A percentile compares a stretch with the other conserved stretches of the same genome.
phyloP scores from a whole-genome alignment of 2,888 invertebrate genomes.

The Drosophila prolongata region DNA sequence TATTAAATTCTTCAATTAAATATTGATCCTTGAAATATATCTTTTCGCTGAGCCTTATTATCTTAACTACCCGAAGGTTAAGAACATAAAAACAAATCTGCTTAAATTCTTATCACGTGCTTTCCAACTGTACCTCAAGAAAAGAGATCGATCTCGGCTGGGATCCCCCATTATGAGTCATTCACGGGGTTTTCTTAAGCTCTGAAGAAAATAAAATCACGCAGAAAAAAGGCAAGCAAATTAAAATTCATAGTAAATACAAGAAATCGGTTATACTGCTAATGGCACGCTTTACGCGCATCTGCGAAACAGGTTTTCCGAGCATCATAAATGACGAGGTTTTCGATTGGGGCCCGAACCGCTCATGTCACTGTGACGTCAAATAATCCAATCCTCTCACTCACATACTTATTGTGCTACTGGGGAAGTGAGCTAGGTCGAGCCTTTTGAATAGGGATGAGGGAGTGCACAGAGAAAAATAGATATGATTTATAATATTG shows the following conservation, averaged over 20 bases:
- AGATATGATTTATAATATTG: not conserved
- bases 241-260: constrained; percentile 27
- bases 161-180: constrained; percentile 36
- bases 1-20: too few species aligned
- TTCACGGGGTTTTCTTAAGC: constrained; percentile 26
- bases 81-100: not conserved
- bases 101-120: constrained; percentile 21
- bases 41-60: too few species aligned
- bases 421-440: constrained; percentile 18
- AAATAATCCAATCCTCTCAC: constrained; percentile 32
- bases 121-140: not conserved
- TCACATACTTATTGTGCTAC: constrained; percentile 9
- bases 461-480: not conserved
- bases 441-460: not conserved
- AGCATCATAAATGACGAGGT: constrained; percentile 20
- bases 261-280: constrained; percentile 11
- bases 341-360: constrained; percentile 11
- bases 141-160: constrained; percentile 4
- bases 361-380: constrained; percentile 45
- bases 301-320: constrained; percentile 28
- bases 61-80: not conserved
- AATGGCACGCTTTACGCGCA: constrained; percentile 21
- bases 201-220: constrained; percentile 9
- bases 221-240: constrained; percentile 17
- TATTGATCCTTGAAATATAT: too few species aligned